Evolutionary conservation across 2,888 invertebrate species (phyloP), one percentile per base, ranked within the genome.

Genomic region (Pseudeuparius sepicola): DNA sequence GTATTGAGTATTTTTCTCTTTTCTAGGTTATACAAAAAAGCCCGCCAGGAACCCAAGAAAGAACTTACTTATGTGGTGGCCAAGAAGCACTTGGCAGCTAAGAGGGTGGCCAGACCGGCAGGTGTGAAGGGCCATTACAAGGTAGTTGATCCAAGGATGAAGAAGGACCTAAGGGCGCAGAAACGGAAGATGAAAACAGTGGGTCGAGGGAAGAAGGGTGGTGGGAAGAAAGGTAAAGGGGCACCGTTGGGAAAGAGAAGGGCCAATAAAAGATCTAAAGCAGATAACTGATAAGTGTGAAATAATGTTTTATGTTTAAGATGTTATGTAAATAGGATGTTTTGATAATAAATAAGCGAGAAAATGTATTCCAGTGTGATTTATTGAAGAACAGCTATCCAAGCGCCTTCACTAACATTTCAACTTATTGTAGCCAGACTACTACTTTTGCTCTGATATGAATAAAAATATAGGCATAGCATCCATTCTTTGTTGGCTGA

Each of bases 131-230:
- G 96, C 33, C 81, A 74, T 17, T 96, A 84, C 63, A 89, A 81
- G 60, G 81, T 94, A n/a, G 97, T 97, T 4, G 97, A 97, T 72
- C 78, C 84, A 2, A 70, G 97, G 47, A 82, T 94, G 83, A 97
- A 96, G 64, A 96, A 96, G 62, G 97, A 97, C 59, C 65, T 81
- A 53, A 70, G 82, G 41, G 76, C 81, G 1, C 65, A 72, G 47
- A 75, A 76, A 57, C 52, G 49, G n/a, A 56, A 55, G 38, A 13
- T 52, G 33, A 56, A 55, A 39, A 55, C 54, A 1, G 49, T 49
- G 49, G 53, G 53, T 4, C 49, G 53, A 12, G 44, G 51, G 6
- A 54, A 53, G 33, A 55, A 52, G 38, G 45, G 43, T 13, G 51
- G 49, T 36, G 36, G 31, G n/a, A 42, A 24, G 10, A 37, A 31